Base-by-base conservation (phyloP, 2,113 vertebrate species). In the Vidua chalybeata region DNA sequence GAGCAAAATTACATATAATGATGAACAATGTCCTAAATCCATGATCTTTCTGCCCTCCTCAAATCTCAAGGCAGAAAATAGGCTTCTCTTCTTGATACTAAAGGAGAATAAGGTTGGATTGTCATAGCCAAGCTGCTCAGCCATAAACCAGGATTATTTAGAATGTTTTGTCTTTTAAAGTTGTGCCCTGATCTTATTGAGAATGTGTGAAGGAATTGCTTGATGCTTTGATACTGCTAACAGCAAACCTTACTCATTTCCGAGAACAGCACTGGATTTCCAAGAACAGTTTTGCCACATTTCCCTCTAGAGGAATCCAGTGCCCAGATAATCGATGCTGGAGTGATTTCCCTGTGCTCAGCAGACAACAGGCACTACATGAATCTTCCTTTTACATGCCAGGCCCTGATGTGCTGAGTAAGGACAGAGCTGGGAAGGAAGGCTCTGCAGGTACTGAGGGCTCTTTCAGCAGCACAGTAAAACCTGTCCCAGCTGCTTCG, bases 101-200 rank as follows among this genome's bases (percentile, higher is more conserved):
- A 72, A 37, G 66, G 27, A 30, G 26, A 54, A 58, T 28, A 41
- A 7, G 13, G n/a, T 30, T 79, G 6, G 19, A 61, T 19, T 51
- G 33, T 6, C 13, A 26, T 26, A 69, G 31, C 2, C 12, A 3
- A 76, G 14, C 16, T 46, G 7, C 22, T 87, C 0, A 0, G 16
- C 37, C 35, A 26, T n/a, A 35, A 76, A 27, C 10, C 28, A 63
- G 22, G 11, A 45, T 62, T 56, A 27, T 26, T 83, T 54, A 66
- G n/a, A 90, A 73, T 45, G 6, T 8, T 62, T 72, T 46, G 31
- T 77, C 37, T 83, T 83, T 76, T 76, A 48, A 85, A 88, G 84
- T 19, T 86, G 6, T 78, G 7, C 13, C 33, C 19, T 28, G 23
- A n/a, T 35, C 39, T 55, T 51, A 26, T 2, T 71, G 76, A 67